Base-by-base conservation (phyloP, 2,797 vertebrate genomes). In the Sebastes alutus region DNA sequence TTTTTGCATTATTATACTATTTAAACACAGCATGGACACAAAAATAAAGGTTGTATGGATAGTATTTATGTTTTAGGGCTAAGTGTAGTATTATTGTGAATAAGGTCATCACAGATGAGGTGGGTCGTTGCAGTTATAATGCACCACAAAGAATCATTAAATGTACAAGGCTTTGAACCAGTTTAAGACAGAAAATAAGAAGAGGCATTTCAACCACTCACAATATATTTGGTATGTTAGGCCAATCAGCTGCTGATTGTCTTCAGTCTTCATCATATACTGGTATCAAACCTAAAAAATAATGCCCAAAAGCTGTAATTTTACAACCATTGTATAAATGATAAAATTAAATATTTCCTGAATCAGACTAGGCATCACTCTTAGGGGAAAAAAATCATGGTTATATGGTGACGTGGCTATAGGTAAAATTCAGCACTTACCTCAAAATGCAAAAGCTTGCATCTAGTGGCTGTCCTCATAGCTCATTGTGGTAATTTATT, bases 341-440 rank as follows among this genome's bases (percentile, higher is more conserved):
- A 4, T 52, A 38, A 22, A 77, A 23, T 2, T 54, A 2, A 1
- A 13, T 13, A 7, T 32, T 52, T 75, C 23, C 23, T 23, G 2
- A 6, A 29, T 29, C 3, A 25, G 18, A 32, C 30, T 32, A 32
- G 30, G 30, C 0, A 32, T 32, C 10, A 35, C 33, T 23, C 13
- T 52, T 49, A 20, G 2, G 7, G 5, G 0, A 2, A 30, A 18
- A n/a, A 63, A 60, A 62, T 12, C 20, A 46, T 46, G 16, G 42
- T 46, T 46, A 8, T 42, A 42, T 16, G 0, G 14, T 42, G 38
- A 14, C 13, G 7, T 38, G 22, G 2, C 29, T 30, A 10, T 46
- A 49, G 27, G 11, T 75, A 18, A 52, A 89, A 96, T 96, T 78
- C 93, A 94, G 79, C 58, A 81, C 82, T 89, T 89, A 87, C 84